Conservation (phyloP, 2,113 vertebrate species). For the Lontra canadensis region DNA sequence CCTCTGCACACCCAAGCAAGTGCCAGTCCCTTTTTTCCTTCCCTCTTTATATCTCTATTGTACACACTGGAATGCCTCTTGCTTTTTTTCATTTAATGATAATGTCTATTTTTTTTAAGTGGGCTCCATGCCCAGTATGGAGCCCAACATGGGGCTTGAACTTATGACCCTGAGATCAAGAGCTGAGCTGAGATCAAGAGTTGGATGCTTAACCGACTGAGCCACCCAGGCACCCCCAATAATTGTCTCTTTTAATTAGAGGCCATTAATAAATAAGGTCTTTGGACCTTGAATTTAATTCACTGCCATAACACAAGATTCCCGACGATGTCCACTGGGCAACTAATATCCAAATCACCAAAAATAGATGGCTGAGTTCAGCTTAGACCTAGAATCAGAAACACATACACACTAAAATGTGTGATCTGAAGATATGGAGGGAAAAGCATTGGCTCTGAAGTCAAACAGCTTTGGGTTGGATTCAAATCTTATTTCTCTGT, state of each 20-base stretch:
- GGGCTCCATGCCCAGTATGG: neutral
- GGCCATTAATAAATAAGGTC: neutral
- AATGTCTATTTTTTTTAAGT: neutral
- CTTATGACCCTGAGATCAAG: neutral
- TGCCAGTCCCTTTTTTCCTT: neutral
- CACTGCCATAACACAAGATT: neutral
- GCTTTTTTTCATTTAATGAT: neutral
- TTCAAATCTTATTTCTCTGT: neutral
- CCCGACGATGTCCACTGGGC: neutral
- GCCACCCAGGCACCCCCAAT: neutral
- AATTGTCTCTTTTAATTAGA: constrained; percentile 26
- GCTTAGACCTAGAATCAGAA: neutral
- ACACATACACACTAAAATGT: neutral
- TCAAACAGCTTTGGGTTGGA: neutral
- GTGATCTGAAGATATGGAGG: neutral
- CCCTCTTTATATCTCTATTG: neutral
- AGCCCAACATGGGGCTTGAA: neutral
- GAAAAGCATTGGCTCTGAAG: neutral
- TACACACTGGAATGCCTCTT: neutral
- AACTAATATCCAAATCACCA: neutral
- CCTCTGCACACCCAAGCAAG: neutral
- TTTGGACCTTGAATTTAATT: constrained; percentile 23
- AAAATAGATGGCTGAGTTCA: neutral
- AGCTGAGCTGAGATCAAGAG: neutral
- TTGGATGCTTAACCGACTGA: neutral